Conservation (phyloP, 2,113 vertebrate genomes). For the Natator depressus region DNA sequence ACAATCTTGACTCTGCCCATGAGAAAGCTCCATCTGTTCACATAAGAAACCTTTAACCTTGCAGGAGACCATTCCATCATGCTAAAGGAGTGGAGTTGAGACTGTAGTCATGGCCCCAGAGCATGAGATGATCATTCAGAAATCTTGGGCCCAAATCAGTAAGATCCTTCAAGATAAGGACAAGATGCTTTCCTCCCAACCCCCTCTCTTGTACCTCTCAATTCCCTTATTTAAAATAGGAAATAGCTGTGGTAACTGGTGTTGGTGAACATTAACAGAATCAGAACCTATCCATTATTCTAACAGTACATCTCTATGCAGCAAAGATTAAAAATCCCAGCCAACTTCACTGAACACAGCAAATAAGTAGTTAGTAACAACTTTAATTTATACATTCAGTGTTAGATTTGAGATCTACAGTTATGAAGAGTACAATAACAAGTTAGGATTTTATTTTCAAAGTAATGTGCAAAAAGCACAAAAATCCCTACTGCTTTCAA, state of each 20-base stretch:
- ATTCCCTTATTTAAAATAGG: background rate
- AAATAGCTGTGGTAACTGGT: background rate
- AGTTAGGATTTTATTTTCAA: background rate
- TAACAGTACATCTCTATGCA: background rate
- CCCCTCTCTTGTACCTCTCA: background rate
- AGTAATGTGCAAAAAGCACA: background rate
- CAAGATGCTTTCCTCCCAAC: background rate
- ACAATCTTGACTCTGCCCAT: background rate
- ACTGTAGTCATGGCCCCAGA: background rate
- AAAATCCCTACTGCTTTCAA: background rate
- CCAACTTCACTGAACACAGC: background rate
- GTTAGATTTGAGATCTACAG: background rate
- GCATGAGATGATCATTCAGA: background rate
- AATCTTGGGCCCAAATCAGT: background rate
- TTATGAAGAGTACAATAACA: background rate
- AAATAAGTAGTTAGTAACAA: rapidly evolving
- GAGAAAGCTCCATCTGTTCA: background rate
- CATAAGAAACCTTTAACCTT: background rate
- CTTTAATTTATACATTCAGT: background rate
- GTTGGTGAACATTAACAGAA: background rate
- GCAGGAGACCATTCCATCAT: background rate
- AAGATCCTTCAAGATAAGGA: background rate
- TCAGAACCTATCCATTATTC: background rate
- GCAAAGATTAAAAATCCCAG: background rate
- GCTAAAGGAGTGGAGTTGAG: background rate